Percentiles rank a stretch among this genome's conserved stretches.
Conservation (phyloP, 2,113 vertebrate species). For the Colossoma macropomum region DNA sequence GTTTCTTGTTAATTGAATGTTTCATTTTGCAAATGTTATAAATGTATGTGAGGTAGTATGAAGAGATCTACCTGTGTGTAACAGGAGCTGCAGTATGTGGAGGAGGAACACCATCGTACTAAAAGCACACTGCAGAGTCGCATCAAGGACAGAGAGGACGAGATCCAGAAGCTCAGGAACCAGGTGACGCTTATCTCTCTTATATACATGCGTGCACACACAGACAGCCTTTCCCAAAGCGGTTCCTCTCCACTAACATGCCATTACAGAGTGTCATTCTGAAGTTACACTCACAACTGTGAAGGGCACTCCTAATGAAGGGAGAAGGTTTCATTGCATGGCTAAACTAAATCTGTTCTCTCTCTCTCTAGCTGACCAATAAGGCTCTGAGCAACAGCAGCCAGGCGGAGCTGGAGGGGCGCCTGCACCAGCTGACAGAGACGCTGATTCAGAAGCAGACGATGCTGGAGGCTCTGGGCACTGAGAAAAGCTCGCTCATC, state of each 20-base stretch:
- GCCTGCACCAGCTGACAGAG: conserved; percentile 95
- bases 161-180: conserved; percentile 98
- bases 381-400: conserved; percentile 92
- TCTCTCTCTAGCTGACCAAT: conserved; percentile 86
- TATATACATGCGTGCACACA: not conserved
- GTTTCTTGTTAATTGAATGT: not conserved
- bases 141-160: conserved; percentile 94
- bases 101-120: conserved; percentile 90
- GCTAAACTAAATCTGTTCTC: not conserved
- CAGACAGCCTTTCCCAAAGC: too few relatives aligned
- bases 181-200: conserved; percentile 75
- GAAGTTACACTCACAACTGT: not conserved
- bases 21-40: too few relatives aligned
- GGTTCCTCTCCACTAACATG: too few relatives aligned
- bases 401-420: conserved; percentile 91
- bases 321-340: not conserved
- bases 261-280: too few relatives aligned
- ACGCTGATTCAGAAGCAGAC: conserved; percentile 99
- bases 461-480: conserved; percentile 95
- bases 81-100: conserved; percentile 89
- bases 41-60: not conserved
- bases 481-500: conserved; percentile 92
- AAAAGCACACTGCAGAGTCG: conserved; percentile 90
- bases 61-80: conserved; percentile 17
- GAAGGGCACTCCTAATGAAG: too few relatives aligned